These are phyloP conservation scores for Anthophora plumipes DNA, from an alignment of 2,888 invertebrate species.

Conservation along the genomic window DNA sequence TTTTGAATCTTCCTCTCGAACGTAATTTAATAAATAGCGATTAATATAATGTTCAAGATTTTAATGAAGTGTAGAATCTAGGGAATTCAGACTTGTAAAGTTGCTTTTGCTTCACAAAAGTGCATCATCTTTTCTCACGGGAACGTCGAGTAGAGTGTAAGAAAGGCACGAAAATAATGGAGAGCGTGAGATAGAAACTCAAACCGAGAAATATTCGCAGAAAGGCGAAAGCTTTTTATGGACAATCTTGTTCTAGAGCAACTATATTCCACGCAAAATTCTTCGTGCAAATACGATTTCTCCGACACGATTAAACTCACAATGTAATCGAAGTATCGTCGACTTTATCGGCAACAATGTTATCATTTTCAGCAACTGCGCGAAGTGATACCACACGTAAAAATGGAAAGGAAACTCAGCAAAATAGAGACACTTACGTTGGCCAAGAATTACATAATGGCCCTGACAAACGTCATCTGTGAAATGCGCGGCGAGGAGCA, in stretches of 20 bases:
- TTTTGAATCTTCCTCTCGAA: too few species aligned
- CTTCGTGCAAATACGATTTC: background rate
- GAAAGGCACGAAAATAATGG: background rate
- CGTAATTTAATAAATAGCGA: too few species aligned
- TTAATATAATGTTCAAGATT: too few species aligned
- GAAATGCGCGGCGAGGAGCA: constrained; percentile 90
- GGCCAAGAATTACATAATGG: constrained; percentile 94
- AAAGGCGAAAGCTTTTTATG: too few species aligned
- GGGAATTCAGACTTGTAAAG: too few species aligned
- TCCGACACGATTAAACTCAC: background rate
- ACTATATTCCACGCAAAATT: background rate
- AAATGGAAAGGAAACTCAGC: constrained; percentile 91
- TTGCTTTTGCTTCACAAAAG: background rate
- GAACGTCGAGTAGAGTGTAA: background rate
- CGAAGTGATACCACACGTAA: constrained; percentile 92
- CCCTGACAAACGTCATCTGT: constrained; percentile 92
- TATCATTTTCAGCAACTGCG: constrained; percentile 87
- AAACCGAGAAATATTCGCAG: too few species aligned
- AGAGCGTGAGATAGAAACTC: background rate
- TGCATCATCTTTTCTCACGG: background rate
- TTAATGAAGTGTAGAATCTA: too few species aligned
- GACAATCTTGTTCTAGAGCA: too few species aligned
- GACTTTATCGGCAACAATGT: constrained; percentile 21
- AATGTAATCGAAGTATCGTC: background rate
- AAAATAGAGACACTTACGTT: constrained; percentile 93